phyloP scores from a whole-genome alignment of 2,113 vertebrate genomes.

The Tragulus kanchil region DNA sequence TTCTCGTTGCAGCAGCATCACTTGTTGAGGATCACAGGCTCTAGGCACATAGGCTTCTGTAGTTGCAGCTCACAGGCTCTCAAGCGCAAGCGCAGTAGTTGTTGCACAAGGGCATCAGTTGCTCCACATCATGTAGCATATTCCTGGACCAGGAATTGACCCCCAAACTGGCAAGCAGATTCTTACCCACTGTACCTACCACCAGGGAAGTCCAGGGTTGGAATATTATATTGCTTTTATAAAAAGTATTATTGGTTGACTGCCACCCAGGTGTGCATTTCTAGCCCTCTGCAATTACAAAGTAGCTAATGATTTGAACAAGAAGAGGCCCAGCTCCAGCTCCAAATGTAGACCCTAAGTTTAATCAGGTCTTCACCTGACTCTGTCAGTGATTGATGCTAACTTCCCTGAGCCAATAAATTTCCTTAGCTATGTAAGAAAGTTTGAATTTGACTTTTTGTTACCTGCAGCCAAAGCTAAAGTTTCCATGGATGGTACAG shows the following conservation, averaged over 20 bases:
- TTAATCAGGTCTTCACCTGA: not conserved
- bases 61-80: not conserved
- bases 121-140: not conserved
- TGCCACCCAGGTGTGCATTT: not conserved
- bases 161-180: not conserved
- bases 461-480: constrained; percentile 36
- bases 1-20: not conserved
- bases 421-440: constrained; percentile 3
- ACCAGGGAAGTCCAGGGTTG: not conserved
- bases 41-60: not conserved
- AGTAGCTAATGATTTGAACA: not conserved
- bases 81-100: not conserved
- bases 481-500: not conserved
- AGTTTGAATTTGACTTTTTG: constrained; percentile 32
- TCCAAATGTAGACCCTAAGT: not conserved
- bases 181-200: not conserved
- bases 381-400: not conserved
- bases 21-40: not conserved
- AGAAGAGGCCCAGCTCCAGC: not conserved
- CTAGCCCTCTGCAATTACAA: not conserved
- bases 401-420: constrained; percentile 8
- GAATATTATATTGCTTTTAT: not conserved
- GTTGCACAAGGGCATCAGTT: not conserved
- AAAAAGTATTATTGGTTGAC: not conserved
- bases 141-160: not conserved